Base-by-base conservation (phyloP, 2,797 vertebrate genomes). In the Sphenodon punctatus region DNA sequence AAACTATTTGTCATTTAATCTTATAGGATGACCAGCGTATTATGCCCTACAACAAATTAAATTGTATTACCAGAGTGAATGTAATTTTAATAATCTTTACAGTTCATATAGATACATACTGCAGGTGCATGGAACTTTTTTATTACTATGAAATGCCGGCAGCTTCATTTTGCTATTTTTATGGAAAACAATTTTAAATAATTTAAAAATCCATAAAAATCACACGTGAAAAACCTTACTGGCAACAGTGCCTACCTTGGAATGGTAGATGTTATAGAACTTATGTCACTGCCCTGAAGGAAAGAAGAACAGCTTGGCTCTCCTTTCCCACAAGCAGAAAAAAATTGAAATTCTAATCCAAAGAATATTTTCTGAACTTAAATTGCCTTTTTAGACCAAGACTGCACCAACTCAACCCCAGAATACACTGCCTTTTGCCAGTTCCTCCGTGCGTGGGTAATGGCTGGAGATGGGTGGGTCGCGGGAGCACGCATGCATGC, bases 171-270 rank as follows among this genome's bases (percentile, higher is more conserved):
- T 70, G 19, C 43, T 63, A 5, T 71, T 69, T 77, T 77, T 87
- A 73, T 60, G 67, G 70, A 72, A 85, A 82, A 56, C 48, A 75
- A 58, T 39, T 81, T 78, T 49, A 69, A 30, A 61, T 74, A 81
- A 91, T 89, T 88, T 85, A 78, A 82, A 85, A 10, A 75, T 69
- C 59, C 56, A 76, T 68, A 78, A 88, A 67, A 87, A 82, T 59
- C 30, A 2, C 65, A 85, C 90, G 20, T 46, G 67, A 87, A 42
- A 75, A 80, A n/a, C n/a, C 87, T 80, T 82, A 68, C 32, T 56
- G 55, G 19, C 10, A 59, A 32, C 8, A 61, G 42, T 59, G 25
- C 61, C 61, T 39, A 61, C 23, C 36, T 27, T 61, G 59, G 41
- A 3, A 32, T 43, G 73, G 64, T 63, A 55, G 34, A 68, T 86